Evolutionary conservation across 1,140 invertebrate species (phyloP), one percentile per base, ranked within the genome.

Genomic region (Drosophila pruinosa): DNA sequence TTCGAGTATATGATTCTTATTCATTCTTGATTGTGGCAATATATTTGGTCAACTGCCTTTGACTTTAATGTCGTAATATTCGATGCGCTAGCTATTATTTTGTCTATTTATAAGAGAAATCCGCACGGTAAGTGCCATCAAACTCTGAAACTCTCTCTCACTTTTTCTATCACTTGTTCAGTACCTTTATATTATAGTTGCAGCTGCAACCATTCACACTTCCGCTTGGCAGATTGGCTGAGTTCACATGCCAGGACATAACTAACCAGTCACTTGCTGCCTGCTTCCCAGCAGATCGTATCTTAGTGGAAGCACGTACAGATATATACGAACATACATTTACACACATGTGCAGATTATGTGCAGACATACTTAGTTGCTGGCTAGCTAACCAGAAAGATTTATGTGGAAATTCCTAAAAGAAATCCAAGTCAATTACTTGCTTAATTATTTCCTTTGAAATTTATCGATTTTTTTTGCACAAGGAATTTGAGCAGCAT

Each of bases 361-460:
- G 38, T 7, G 12, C 14, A 58, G 19, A 72, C 12, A 72, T 38
- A 61, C 22, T 47, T 31, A 26, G 58, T 54, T 43, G 61, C 56
- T 31, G 57, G 52, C 64, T 83, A 50, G 82, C 82, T 88, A 88
- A 88, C 78, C 78, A 72, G 75, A 45, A 75, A 89, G 85, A 89
- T 89, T 89, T 89, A 89, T 89, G 86, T 79, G 82, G 78, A 83
- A 89, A 89, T 89, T 89, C 78, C 77, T 81, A 78, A 89, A 86
- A 89, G 80, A 89, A 89, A 89, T 89, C 85, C 85, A 89, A 89
- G 85, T 89, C 85, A 89, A 89, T 89, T 89, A 89, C 81, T 86
- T 89, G 86, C 86, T 86, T 89, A 89, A 89, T 89, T 89, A 89
- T 89, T 89, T 89, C 80, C 85, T 89, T 85, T 81, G 85, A 89